Conservation (phyloP, 2,888 invertebrate species). For the Ichneumoninae sp. region DNA sequence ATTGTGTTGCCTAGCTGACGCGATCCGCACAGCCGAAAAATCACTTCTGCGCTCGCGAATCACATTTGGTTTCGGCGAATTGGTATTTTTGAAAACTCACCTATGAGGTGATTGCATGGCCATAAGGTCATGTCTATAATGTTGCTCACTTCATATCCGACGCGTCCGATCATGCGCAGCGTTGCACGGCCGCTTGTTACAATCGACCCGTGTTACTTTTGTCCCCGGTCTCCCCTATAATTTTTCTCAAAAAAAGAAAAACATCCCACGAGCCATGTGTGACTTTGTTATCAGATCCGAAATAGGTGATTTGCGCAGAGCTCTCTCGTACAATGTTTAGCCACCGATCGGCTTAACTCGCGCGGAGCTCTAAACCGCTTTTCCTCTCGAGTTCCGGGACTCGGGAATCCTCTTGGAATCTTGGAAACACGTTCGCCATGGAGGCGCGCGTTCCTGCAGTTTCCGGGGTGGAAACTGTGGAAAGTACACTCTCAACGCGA, state of each 20-base stretch:
- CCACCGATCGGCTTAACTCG: conserved; percentile 63
- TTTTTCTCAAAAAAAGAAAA: background rate
- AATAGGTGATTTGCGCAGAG: conserved; percentile 40
- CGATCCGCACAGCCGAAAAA: too few relatives aligned
- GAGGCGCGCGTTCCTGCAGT: conserved; percentile 21
- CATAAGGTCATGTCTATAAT: too few relatives aligned
- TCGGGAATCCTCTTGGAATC: conserved; percentile 60
- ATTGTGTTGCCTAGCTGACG: too few relatives aligned
- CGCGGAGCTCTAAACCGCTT: conserved; percentile 62
- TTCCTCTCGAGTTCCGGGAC: conserved; percentile 63
- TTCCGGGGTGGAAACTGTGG: conserved; percentile 16
- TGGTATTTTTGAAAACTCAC: too few relatives aligned
- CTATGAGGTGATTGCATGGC: too few relatives aligned
- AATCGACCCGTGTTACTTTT: too few relatives aligned
- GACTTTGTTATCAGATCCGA: conserved; percentile 40
- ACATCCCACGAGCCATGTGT: background rate
- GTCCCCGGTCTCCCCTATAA: background rate
- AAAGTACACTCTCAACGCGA: conserved; percentile 31
- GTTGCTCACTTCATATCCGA: too few relatives aligned
- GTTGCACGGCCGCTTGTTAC: too few relatives aligned
- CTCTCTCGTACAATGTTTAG: conserved; percentile 58
- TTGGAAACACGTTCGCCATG: conserved; percentile 54
- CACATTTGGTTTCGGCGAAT: too few relatives aligned
- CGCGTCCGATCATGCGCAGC: too few relatives aligned
- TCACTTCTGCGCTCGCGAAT: too few relatives aligned